Base-by-base conservation (phyloP, 2,888 invertebrate genomes). In the Polyommatus iphigenia region DNA sequence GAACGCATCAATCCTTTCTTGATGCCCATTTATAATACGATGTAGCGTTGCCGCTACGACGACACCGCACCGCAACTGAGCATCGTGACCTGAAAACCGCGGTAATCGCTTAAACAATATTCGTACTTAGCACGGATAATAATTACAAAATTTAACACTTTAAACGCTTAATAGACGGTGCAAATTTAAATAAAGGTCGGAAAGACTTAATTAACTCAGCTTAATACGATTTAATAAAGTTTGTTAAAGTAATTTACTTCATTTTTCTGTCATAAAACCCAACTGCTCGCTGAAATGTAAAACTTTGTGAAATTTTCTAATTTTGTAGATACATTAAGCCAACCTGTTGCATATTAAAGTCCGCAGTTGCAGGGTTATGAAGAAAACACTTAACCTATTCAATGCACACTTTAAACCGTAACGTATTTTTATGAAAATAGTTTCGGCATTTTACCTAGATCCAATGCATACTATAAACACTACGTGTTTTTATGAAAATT, bases 241-340 rank as follows among this genome's bases (percentile, higher is more conserved):
- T 54, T 54, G 13, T 18, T 75, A 54, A 54, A 75, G 75, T 54
- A 50, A 75, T 54, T 75, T 75, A 54, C 50, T 54, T 18, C 24
- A 75, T 75, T 75, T 75, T 75, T 75, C 75, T 29, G 54, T 24
- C 75, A 75, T 75, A 75, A 50, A 75, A 75, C 20, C 13, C 75
- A 75, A 75, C 75, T 50, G 75, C 15, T 46, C 46, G 46, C 73
- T 73, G 20, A 29, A 50, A 29, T 18, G 29, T 75, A 29, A 50
- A 50, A 50, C 24, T 75, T 54, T 54, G 50, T 29, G 18, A 24
- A 18, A 50, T 75, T 50, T 75, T 75, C 75, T 54, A 75, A 75
- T 75, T 54, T 75, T 20, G 75, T 8, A 75, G 41, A 73, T 46
- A 50, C 75, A 54, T 75, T 54, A 75, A 54, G 18, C 29, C 29